Evolutionary conservation across 2,113 vertebrate species (phyloP).

Genomic region (Vombatus ursinus): DNA sequence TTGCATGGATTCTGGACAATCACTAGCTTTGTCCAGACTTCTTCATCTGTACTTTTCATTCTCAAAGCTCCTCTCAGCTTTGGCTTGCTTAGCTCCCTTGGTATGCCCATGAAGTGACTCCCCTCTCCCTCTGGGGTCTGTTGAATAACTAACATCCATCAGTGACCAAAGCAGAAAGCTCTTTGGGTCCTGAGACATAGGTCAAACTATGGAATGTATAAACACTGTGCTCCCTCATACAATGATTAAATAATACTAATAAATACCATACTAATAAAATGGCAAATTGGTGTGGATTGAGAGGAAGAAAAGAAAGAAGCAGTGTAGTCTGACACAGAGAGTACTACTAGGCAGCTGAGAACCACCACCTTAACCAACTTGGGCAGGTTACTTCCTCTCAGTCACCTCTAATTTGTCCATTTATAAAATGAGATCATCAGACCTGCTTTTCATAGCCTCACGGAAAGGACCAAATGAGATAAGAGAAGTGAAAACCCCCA

Average conservation of each 20-base stretch:
- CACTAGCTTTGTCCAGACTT: constrained; percentile 7
- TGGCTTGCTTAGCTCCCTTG: constrained; percentile 19
- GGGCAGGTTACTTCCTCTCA: constrained; percentile 8
- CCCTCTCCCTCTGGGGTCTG: neutral
- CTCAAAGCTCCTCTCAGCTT: neutral
- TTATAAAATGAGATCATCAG: constrained; percentile 9
- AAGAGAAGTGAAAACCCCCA: neutral
- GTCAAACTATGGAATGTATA: constrained; percentile 6
- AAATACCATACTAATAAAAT: constrained; percentile 16
- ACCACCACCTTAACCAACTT: constrained; percentile 25
- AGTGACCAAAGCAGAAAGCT: neutral
- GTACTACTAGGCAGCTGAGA: neutral
- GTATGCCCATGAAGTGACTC: neutral
- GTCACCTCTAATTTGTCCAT: constrained; percentile 22
- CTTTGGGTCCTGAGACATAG: constrained; percentile 24
- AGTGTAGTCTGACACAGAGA: constrained; percentile 7
- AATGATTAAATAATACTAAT: constrained; percentile 8
- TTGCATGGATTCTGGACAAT: neutral
- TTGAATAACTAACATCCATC: neutral
- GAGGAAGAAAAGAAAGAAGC: neutral
- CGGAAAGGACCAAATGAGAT: constrained; percentile 27
- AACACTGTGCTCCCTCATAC: constrained; percentile 28
- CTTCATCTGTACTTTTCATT: neutral
- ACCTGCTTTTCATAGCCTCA: constrained; percentile 27
- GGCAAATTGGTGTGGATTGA: neutral